Evolutionary conservation across 2,797 vertebrate genomes (phyloP).

Genomic region (Pseudocheirus occidentalis): DNA sequence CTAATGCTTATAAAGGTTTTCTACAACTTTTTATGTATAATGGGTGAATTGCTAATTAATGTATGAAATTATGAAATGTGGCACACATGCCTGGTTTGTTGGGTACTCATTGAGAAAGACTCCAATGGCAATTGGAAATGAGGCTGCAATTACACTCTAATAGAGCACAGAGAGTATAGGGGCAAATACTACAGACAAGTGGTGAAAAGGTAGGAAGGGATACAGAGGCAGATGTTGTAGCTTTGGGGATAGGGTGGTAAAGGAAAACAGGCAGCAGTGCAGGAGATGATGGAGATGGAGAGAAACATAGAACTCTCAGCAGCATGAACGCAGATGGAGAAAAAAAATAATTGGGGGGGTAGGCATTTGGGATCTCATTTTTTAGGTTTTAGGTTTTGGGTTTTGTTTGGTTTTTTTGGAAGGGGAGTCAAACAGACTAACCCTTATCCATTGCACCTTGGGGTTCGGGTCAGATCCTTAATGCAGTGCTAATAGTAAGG

Average conservation of each 20-base stretch:
- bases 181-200: neutral
- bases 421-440: neutral
- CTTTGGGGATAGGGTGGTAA: no score
- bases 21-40: neutral
- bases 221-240: neutral
- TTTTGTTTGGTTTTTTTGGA: no score
- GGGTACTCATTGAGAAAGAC: neutral
- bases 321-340: neutral
- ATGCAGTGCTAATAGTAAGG: neutral
- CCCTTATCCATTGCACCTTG: neutral
- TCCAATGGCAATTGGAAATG: neutral
- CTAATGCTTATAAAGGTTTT: neutral
- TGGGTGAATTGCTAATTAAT: neutral
- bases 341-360: accelerated
- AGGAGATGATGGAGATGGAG: accelerated
- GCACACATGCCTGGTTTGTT: neutral
- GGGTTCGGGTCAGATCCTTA: neutral
- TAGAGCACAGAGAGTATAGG: neutral
- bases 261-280: accelerated
- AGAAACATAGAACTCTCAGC: neutral
- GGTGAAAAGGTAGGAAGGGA: no score
- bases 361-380: accelerated
- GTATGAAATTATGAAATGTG: neutral
- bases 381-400: neutral
- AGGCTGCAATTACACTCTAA: neutral